Conservation (phyloP, 2,888 invertebrate genomes). For the Mesodorylaimus sp. region DNA sequence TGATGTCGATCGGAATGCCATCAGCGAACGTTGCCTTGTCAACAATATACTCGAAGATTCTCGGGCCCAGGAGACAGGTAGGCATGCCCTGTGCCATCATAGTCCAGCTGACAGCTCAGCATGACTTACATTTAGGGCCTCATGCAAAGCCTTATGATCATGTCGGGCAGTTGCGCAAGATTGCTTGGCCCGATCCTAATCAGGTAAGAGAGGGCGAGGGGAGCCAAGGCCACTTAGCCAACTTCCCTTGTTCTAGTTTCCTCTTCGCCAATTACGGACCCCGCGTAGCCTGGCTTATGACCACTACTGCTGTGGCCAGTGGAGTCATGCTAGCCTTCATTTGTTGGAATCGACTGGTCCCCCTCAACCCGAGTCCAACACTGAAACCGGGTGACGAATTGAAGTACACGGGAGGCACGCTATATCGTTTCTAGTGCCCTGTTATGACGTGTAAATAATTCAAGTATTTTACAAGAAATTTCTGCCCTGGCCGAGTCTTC, state of each 20-base stretch:
- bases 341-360: background rate
- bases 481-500: too few species aligned
- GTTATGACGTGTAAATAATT: too few species aligned
- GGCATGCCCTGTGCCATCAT: too few species aligned
- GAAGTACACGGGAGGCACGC: background rate
- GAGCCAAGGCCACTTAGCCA: background rate
- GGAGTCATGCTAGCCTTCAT: background rate
- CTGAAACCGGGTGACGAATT: conserved; percentile 1
- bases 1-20: background rate
- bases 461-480: too few species aligned
- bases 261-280: conserved; percentile 1
- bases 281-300: background rate
- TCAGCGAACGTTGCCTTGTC: background rate
- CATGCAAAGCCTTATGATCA: background rate
- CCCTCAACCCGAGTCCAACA: background rate
- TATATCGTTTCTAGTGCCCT: background rate
- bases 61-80: conserved; percentile 6
- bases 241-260: background rate
- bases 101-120: too few species aligned
- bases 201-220: background rate
- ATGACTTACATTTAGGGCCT: conserved; percentile 1
- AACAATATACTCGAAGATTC: conserved; percentile 1
- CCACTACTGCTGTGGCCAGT: background rate
- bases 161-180: conserved; percentile 2
- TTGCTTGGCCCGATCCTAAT: conserved; percentile 1